Base-by-base conservation (phyloP, 2,797 vertebrate genomes). In the Varecia variegata region DNA sequence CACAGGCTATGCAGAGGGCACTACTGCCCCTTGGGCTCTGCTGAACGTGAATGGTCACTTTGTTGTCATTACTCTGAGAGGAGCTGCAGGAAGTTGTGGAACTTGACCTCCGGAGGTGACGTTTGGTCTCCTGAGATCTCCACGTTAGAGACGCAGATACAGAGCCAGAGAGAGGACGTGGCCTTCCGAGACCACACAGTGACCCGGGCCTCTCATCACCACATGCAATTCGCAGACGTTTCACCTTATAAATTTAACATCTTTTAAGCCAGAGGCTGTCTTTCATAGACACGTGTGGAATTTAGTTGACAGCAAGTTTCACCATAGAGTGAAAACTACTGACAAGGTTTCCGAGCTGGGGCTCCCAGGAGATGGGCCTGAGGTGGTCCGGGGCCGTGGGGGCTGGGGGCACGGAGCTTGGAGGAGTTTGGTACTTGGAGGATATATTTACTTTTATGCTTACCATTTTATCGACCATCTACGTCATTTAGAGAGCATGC, bases 11-110 rank as follows among this genome's bases (percentile, higher is more conserved):
- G 18, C 10, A 27, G 17, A 43, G 15, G 30, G 10, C 10, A 3
- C 20, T 11, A 3, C 6, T 35, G 7, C 30, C 15, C 6, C 45
- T 4, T 3, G 3, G 40, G 10, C 30, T 65, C 0, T 7, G 1
- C 4, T 65, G 62, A 40, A 30, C 6, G 21, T 17, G 1, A 27
- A 45, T 3, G 6, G 30, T n/a, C 38, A 13, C 65, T 68, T 21
- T 60, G 50, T 25, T 40, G 47, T 17, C 13, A 0, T 52, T 25
- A 21, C 32, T 40, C 90, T 60, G 60, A 71, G 21, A 8, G 3
- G 7, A 21, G 54, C 62, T 60, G 32, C 25, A 7, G 15, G 30
- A 54, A 38, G 17, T 17, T 40, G 30, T 56, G 35, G 38, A 7
- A 8, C 30, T 4, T 17, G 80, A 40, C 47, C 62, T 70, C 23